These are phyloP conservation scores for Diorhabda sublineata DNA, from an alignment of 1,140 invertebrate genomes.

Conservation along the genomic window DNA sequence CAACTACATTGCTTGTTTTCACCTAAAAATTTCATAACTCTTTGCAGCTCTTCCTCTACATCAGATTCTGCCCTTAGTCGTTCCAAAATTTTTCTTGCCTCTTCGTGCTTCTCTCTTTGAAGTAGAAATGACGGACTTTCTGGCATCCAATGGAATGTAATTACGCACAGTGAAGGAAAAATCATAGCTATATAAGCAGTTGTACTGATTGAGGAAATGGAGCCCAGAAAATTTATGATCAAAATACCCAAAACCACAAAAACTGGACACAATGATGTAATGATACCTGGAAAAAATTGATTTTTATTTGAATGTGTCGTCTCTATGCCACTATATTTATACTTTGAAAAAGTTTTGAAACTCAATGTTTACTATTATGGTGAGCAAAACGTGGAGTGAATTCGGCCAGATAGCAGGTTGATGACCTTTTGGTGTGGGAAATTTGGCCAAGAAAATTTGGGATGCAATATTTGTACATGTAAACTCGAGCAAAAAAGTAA, in stretches of 20 bases:
- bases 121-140: constrained; percentile 48
- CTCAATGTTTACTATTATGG: no score
- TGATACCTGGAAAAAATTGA: constrained; percentile 45
- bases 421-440: no score
- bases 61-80: constrained; percentile 56
- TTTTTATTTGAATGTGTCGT: no score
- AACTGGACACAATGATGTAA: constrained; percentile 34
- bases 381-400: no score
- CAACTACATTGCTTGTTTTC: constrained; percentile 46
- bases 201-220: constrained; percentile 55
- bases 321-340: no score
- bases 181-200: constrained; percentile 55
- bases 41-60: constrained; percentile 61
- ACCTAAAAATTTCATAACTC: constrained; percentile 6
- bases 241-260: constrained; percentile 57
- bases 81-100: constrained; percentile 32
- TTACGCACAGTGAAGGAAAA: constrained; percentile 56
- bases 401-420: no score
- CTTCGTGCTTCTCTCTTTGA: constrained; percentile 23
- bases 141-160: constrained; percentile 50
- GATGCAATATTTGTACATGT: no score
- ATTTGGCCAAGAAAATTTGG: no score
- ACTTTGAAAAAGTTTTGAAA: no score
- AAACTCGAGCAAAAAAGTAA: no score
- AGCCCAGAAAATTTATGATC: constrained; percentile 62